phyloP scores from a whole-genome alignment of 2,113 vertebrate genomes.

The Delphinus delphis region DNA sequence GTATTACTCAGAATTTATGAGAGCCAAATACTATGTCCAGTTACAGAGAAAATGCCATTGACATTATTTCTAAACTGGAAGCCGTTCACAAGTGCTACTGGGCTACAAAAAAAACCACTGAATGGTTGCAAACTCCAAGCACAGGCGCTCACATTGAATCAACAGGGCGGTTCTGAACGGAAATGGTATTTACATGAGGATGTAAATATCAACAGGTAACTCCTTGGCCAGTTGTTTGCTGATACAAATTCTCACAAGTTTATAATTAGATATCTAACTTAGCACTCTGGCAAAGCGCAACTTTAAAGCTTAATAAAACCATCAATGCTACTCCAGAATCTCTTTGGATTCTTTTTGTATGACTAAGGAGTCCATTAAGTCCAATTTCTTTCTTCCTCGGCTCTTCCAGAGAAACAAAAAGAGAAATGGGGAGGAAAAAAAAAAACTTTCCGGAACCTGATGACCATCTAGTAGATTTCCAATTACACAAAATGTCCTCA shows the following conservation, averaged over 20 bases:
- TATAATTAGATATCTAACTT: neutral
- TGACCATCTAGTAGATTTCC: slow-evolving; percentile 52
- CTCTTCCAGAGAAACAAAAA: neutral
- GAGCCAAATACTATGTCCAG: neutral
- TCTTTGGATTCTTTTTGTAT: neutral
- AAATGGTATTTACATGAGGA: neutral
- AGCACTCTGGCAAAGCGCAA: neutral
- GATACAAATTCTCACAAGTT: neutral
- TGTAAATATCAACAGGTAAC: neutral
- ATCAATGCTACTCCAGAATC: neutral
- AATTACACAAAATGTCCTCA: neutral
- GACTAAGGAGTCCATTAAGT: neutral
- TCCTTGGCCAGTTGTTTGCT: neutral
- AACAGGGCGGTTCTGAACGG: neutral
- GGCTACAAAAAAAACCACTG: neutral
- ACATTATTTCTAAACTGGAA: neutral
- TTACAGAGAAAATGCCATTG: fast-evolving
- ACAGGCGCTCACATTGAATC: neutral
- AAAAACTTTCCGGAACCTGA: neutral
- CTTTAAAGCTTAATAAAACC: neutral
- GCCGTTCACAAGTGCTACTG: neutral
- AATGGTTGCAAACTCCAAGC: neutral
- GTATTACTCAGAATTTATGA: neutral
- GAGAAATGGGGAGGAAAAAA: slow-evolving; percentile 56
- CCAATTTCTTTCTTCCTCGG: neutral